Conservation (phyloP, 23 tunicate species). For the Phallusia fumigata region DNA sequence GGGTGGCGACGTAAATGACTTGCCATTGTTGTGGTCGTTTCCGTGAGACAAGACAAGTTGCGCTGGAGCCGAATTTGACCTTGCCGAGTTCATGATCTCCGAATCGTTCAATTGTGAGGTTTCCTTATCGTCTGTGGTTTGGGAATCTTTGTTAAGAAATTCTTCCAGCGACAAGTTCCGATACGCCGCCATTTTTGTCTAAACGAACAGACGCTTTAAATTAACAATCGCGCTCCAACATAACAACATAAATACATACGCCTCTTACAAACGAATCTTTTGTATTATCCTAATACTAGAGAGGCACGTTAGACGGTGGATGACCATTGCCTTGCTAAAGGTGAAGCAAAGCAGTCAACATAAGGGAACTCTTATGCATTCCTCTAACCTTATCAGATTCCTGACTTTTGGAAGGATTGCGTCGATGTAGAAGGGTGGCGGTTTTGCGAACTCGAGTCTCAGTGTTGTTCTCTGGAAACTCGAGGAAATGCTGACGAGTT, state of each 20-base stretch:
- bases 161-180: conserved; percentile 37
- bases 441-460: conserved; percentile 43
- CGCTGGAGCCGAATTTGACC: conserved; percentile 23
- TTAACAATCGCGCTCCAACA: background rate
- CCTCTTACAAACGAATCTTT: too few species aligned
- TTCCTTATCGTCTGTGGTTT: background rate
- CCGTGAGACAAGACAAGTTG: too few species aligned
- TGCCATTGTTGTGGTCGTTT: too few species aligned
- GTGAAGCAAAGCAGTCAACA: too few species aligned
- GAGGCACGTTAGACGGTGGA: too few species aligned
- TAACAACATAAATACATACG: too few species aligned
- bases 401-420: background rate
- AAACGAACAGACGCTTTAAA: too few species aligned
- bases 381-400: background rate
- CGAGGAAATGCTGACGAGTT: conserved; percentile 54
- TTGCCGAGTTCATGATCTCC: background rate
- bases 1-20: too few species aligned
- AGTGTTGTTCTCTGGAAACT: conserved; percentile 66
- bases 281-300: too few species aligned
- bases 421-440: conserved; percentile 20
- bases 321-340: too few species aligned
- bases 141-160: conserved; percentile 40
- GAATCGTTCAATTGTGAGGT: background rate
- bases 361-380: too few species aligned
- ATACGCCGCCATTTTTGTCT: conserved; percentile 37